Evolutionary conservation across 2,888 invertebrate species (phyloP).

Genomic region (Pseudanteris insignis): DNA sequence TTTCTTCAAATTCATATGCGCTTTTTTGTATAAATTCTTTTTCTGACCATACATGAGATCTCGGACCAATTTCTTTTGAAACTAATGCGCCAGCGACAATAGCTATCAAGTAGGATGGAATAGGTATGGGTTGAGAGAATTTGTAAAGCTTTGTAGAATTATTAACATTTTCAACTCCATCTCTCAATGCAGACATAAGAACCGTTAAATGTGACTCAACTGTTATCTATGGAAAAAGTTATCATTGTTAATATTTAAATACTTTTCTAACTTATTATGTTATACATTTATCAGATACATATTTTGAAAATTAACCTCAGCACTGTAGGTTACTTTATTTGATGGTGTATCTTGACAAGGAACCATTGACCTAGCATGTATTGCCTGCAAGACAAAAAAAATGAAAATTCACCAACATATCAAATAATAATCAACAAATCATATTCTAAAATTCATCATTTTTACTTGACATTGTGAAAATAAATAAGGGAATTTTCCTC

Average conservation of each 20-base stretch:
- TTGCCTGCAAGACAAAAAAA: too few species aligned
- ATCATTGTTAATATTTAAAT: not conserved
- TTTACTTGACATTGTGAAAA: constrained; percentile 84
- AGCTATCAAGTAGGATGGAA: constrained; percentile 90
- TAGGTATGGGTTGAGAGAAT: constrained; percentile 82
- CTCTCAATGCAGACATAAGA: constrained; percentile 86
- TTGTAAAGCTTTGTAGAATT: constrained; percentile 67
- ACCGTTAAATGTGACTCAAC: constrained; percentile 81
- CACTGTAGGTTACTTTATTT: constrained; percentile 75
- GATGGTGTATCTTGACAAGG: constrained; percentile 94
- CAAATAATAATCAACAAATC: too few species aligned
- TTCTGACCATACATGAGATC: constrained; percentile 91
- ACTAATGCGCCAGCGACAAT: constrained; percentile 87
- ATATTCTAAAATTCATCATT: too few species aligned
- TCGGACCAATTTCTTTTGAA: constrained; percentile 78
- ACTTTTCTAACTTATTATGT: too few species aligned
- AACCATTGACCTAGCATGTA: constrained; percentile 87
- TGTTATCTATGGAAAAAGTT: constrained; percentile 68
- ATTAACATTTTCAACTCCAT: constrained; percentile 58
- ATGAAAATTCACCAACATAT: too few species aligned
- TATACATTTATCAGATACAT: too few species aligned
- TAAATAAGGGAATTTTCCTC: constrained; percentile 85
- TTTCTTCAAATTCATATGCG: constrained; percentile 89
- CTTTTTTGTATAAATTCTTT: constrained; percentile 82
- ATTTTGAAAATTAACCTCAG: constrained; percentile 33